Evolutionary conservation across 2,113 vertebrate species (phyloP), one percentile per base, ranked within the genome.

Genomic region (Rhombomys opimus): DNA sequence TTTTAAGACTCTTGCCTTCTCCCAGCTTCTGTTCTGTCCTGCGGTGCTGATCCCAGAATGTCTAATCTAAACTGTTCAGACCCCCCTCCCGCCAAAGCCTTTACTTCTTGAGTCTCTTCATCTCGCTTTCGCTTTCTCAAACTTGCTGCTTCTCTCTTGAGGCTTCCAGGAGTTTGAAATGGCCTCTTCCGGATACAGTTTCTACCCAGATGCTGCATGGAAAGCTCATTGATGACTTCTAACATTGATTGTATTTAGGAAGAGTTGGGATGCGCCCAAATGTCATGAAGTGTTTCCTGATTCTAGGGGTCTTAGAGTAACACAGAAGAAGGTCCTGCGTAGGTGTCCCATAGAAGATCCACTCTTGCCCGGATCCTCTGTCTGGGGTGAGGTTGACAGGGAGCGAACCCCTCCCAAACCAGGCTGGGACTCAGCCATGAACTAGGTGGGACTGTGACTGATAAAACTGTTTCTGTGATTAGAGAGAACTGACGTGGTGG

Each of bases 181-280:
- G 8, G 8, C 50, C 57, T 90, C 59, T 68, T 54, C 22, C 1
- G 14, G 72, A 35, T 82, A 91, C 73, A 50, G 70, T 81, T 81
- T 85, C 61, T 78, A 63, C 72, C 92, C 88, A 59, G 17, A 67
- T 59, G 41, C 35, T 10, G 7, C 1, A 8, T 80, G 91, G 75
- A 91, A 90, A 88, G 68, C 68, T 94, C 94, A 91, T 77, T 77
- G 86, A 93, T 80, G 97, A 87, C 93, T 97, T 97, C 96, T 89
- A 76, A 81, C 95, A 92, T 20, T 20, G 97, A 97, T 97, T 93
- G 93, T 96, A 90, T 95, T 98, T 96, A 96, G 95, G 95, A 92
- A 90, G 70, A 86, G 68, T 95, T 96, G 91, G n/a, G 38, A 18
- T 72, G 93, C 87, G 35, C 70, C 77, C 96, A 95, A 85, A 89